A percentile compares a stretch with the other conserved stretches of the same genome.
phyloP scores from a whole-genome alignment of 2,113 vertebrate species.

The Bubalus kerabau region DNA sequence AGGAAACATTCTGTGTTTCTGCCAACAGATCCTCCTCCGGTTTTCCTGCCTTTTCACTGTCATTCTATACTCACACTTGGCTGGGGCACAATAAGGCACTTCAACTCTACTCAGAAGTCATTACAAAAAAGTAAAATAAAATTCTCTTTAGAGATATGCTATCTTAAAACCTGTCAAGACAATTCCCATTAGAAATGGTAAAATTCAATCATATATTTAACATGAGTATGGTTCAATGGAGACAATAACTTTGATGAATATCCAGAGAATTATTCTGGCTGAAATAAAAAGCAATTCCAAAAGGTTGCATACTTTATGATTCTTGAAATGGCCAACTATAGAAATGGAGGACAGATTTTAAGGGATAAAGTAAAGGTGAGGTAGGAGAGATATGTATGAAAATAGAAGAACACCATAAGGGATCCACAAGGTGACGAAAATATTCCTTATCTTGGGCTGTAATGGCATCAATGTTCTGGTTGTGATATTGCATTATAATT shows the following conservation, averaged over 20 bases:
- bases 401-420: neutral
- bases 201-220: neutral
- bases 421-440: no score
- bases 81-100: neutral
- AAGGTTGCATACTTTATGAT: neutral
- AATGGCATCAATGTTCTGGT: neutral
- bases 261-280: neutral
- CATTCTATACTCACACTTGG: neutral
- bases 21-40: neutral
- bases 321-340: neutral
- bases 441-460: neutral
- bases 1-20: neutral
- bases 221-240: neutral
- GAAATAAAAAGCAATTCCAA: neutral
- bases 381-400: neutral
- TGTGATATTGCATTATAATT: neutral
- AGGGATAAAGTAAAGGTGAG: neutral
- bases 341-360: neutral
- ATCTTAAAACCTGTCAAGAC: neutral
- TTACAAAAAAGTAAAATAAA: neutral
- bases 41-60: neutral
- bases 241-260: neutral
- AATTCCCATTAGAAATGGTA: neutral
- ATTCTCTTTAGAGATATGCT: neutral
- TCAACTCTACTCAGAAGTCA: neutral